Evolutionary conservation across 2,113 vertebrate species (phyloP).

Genomic region (Quiscalus mexicanus): DNA sequence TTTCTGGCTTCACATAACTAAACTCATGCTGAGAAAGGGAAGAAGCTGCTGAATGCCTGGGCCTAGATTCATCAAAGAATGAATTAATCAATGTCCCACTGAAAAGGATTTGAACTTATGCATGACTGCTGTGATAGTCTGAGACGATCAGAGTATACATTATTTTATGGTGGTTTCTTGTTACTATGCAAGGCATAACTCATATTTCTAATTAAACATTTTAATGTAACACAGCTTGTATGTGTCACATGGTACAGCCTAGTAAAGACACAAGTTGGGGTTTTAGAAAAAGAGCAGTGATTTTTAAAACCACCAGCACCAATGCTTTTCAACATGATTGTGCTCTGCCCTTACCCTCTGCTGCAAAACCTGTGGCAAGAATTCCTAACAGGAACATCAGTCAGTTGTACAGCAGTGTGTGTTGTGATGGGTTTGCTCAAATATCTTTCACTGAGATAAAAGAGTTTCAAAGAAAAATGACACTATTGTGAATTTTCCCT

Average conservation of each 20-base stretch:
- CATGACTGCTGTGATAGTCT: slow-evolving; percentile 37
- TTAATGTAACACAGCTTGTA: slow-evolving; percentile 6
- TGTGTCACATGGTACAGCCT: not conserved
- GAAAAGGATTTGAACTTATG: slow-evolving; percentile 47
- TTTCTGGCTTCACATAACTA: slow-evolving; percentile 40
- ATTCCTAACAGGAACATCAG: not conserved
- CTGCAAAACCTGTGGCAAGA: not conserved
- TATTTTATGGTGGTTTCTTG: not conserved
- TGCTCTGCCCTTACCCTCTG: not conserved
- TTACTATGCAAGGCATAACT: slow-evolving; percentile 8
- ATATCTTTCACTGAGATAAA: slow-evolving; percentile 4
- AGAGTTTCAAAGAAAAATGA: slow-evolving; percentile 2
- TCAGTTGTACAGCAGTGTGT: not conserved
- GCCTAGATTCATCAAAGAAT: slow-evolving; percentile 30
- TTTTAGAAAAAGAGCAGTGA: not conserved
- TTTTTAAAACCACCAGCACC: not conserved
- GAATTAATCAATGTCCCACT: slow-evolving; percentile 39
- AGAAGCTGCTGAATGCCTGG: slow-evolving; percentile 26
- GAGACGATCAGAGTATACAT: not conserved
- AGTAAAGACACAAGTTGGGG: not conserved
- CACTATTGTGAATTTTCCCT: not conserved
- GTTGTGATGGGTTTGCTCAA: slow-evolving; percentile 6
- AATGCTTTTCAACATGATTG: not conserved
- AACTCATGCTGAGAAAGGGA: slow-evolving; percentile 39
- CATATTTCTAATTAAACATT: slow-evolving; percentile 41